Evolutionary conservation across 2,113 vertebrate genomes (phyloP), one percentile per base, ranked within the genome.

Genomic region (Caretta caretta): DNA sequence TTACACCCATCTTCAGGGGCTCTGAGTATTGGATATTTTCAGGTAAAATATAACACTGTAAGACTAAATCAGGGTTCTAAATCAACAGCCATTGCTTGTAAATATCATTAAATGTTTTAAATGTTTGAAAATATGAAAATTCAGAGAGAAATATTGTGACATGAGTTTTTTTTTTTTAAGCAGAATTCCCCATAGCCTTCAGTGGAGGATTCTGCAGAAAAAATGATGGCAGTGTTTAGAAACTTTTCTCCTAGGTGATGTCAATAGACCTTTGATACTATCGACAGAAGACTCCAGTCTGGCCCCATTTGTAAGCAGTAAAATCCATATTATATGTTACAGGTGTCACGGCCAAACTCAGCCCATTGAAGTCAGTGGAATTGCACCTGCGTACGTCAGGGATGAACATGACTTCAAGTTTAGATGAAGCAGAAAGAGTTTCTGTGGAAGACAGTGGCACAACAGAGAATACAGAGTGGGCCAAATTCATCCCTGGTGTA

Each of bases 311-410:
- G 31, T 8, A 83, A 87, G 51, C 50, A 87, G 3, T 22, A 38
- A 94, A 93, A 75, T n/a, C 50, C 69, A 50, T 92, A 3, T 78
- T 95, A 93, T 95, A 5, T 81, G 38, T 92, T 88, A 69, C 86
- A 97, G 97, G 89, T 88, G 90, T 91, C 16, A 84, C 95, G 88
- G 83, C 48, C 81, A 38, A 72, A 25, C 59, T 95, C 31, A 97
- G 86, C 84, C 96, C 96, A 5, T 22, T 96, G 91, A 97, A 97
- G 72, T 89, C 96, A 86, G 69, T 35, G 2, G 94, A 96, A 79
- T 65, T 96, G 59, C 96, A 83, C 38, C 92, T 95, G 82, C 93
- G 90, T 76, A 95, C 97, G 84, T 95, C 96, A 3, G 96, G 97
- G 48, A 91, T 97, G 75, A 92, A 57, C 14, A 0, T 87, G 57